A percentile compares a stretch with the other conserved stretches of the same genome.
Evolutionary conservation across 2,888 invertebrate species (phyloP).

Genomic region (Drosophila hamatofila): DNA sequence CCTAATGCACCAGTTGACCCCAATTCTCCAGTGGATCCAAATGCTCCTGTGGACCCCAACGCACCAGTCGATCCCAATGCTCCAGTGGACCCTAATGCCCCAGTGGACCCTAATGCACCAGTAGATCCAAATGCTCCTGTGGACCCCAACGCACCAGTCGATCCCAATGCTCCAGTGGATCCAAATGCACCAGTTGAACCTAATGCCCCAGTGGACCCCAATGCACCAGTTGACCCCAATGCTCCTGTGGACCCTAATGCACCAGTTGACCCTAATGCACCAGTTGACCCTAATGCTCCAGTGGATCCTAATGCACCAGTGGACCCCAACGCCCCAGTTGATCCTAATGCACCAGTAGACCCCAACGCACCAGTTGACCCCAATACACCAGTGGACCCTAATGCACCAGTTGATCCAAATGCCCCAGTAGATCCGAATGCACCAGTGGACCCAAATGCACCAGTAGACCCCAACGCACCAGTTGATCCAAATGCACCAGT

Average conservation of each 20-base stretch:
- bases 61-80: constrained; percentile 30
- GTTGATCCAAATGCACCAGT: constrained; percentile 12
- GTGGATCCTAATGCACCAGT: constrained; percentile 20
- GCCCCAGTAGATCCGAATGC: constrained; percentile 3
- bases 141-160: constrained; percentile 19
- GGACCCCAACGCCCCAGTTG: constrained; percentile 8
- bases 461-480: constrained; percentile 12
- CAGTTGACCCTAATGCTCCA: background rate
- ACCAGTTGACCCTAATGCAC: constrained; percentile 12
- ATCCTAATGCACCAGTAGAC: constrained; percentile 23
- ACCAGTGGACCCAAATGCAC: background rate
- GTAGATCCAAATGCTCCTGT: constrained; percentile 31
- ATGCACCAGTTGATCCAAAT: background rate
- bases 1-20: constrained; percentile 37
- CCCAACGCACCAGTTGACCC: background rate
- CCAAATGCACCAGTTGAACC: constrained; percentile 19
- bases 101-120: constrained; percentile 20
- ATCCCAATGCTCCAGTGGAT: constrained; percentile 31
- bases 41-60: constrained; percentile 19
- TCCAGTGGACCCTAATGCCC: constrained; percentile 32
- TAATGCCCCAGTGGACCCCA: constrained; percentile 25
- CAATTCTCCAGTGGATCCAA: constrained; percentile 11
- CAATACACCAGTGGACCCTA: background rate
- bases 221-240: constrained; percentile 14
- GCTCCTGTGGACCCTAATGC: background rate